Percentiles rank a stretch among this genome's conserved stretches.
phyloP scores from a whole-genome alignment of 1,140 invertebrate species.

The Saccostrea cuccullata region DNA sequence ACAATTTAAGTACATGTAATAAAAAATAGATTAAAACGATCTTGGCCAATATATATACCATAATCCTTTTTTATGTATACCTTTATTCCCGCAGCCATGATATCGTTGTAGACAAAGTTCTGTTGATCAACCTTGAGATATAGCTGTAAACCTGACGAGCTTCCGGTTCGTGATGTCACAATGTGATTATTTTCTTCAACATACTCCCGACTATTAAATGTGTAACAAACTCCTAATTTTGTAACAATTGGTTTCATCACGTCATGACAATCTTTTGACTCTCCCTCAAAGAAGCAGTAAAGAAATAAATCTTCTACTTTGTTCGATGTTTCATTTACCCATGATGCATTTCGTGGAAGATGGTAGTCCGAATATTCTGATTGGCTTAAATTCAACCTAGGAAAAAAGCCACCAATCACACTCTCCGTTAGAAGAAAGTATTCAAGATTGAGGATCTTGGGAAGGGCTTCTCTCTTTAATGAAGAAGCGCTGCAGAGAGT shows the following conservation, averaged over 20 bases:
- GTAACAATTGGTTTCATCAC: slow-evolving; percentile 39
- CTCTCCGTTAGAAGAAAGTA: slow-evolving; percentile 32
- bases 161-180: slow-evolving; percentile 44
- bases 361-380: neutral
- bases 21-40: too few species aligned
- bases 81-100: slow-evolving; percentile 52
- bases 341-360: neutral
- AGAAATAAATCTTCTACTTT: neutral
- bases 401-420: slow-evolving; percentile 1
- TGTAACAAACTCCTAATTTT: slow-evolving; percentile 47
- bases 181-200: neutral
- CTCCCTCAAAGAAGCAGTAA: neutral
- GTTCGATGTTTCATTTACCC: neutral
- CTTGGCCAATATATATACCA: too few species aligned
- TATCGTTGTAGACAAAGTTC: slow-evolving; percentile 44
- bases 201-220: slow-evolving; percentile 42
- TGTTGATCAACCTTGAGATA: slow-evolving; percentile 46
- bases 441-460: neutral
- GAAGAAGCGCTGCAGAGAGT: slow-evolving; percentile 31
- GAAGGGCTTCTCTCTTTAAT: neutral
- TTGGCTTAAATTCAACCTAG: neutral
- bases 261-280: neutral
- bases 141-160: slow-evolving; percentile 32
- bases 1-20: too few species aligned
- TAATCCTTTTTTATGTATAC: neutral